phyloP scores from a whole-genome alignment of 2,888 invertebrate genomes.

The Meganola albula region DNA sequence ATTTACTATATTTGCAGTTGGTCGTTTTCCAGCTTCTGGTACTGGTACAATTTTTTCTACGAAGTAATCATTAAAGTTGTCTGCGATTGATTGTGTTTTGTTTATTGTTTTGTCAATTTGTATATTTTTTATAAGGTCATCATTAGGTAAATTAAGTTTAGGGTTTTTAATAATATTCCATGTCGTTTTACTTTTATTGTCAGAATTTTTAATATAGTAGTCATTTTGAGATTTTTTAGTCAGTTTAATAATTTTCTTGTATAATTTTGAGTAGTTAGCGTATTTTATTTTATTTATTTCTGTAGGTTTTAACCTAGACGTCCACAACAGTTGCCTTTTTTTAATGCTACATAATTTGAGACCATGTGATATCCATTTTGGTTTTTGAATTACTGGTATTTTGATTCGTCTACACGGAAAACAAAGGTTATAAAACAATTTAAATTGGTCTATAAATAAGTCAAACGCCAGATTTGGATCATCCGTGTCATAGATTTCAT shows the following conservation, averaged over 20 bases:
- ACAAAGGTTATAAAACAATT: constrained; percentile 2
- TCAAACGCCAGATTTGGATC: constrained; percentile 1
- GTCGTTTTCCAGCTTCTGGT: too few species aligned
- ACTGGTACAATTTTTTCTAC: constrained; percentile 1
- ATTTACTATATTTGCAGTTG: too few species aligned
- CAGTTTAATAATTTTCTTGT: constrained; percentile 1
- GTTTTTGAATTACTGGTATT: not conserved
- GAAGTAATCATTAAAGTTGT: constrained; percentile 5
- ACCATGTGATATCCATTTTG: constrained; percentile 5
- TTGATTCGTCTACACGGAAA: constrained; percentile 2
- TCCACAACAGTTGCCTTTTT: constrained; percentile 4
- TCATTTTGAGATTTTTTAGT: constrained; percentile 5
- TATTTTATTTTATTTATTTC: not conserved
- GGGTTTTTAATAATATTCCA: constrained; percentile 4
- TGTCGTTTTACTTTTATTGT: constrained; percentile 5
- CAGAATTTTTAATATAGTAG: not conserved
- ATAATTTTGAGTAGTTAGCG: not conserved
- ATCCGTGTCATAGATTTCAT: not conserved
- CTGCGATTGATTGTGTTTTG: constrained; percentile 3
- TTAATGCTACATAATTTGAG: constrained; percentile 1
- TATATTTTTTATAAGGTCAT: not conserved
- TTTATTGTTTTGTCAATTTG: not conserved
- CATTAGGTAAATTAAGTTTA: constrained; percentile 3
- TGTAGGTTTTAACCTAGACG: not conserved
- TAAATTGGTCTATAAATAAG: not conserved